These are phyloP conservation scores for Nannospalax galili DNA, from an alignment of 2,113 vertebrate genomes.

Conservation along the genomic window DNA sequence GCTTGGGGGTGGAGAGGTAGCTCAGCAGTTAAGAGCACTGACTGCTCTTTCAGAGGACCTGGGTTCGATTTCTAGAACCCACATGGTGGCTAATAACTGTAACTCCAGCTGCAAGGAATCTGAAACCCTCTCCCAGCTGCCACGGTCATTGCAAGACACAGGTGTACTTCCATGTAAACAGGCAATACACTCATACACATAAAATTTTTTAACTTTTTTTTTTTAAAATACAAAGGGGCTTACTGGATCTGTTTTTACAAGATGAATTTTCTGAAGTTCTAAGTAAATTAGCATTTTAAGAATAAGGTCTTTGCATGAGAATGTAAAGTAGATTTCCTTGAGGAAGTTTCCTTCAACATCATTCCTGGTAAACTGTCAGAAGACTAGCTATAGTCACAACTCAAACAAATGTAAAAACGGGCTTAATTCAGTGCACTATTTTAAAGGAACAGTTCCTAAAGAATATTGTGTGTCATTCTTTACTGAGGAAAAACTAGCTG, in stretches of 20 bases:
- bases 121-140: too few relatives aligned
- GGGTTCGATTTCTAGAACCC: too few relatives aligned
- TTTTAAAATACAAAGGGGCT: too few relatives aligned
- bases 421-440: not conserved
- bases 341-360: not conserved
- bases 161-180: too few relatives aligned
- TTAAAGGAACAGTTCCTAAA: not conserved
- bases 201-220: too few relatives aligned
- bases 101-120: too few relatives aligned
- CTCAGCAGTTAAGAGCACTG: too few relatives aligned
- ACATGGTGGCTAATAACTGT: too few relatives aligned
- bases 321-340: not conserved
- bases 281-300: constrained; percentile 43
- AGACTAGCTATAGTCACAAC: not conserved
- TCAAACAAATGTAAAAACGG: constrained; percentile 3
- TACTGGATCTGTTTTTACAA: not conserved
- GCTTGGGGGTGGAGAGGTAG: too few relatives aligned
- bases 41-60: too few relatives aligned
- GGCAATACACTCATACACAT: too few relatives aligned
- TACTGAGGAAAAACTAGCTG: not conserved
- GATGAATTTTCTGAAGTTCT: not conserved
- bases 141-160: too few relatives aligned
- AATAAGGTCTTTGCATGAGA: not conserved
- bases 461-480: not conserved
- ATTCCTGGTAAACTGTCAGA: not conserved